Percentiles rank a stretch among this genome's conserved stretches.
These are phyloP conservation scores for Actinia tenebrosa DNA, from an alignment of 64 coral and sea anemone species.

Conservation along the genomic window DNA sequence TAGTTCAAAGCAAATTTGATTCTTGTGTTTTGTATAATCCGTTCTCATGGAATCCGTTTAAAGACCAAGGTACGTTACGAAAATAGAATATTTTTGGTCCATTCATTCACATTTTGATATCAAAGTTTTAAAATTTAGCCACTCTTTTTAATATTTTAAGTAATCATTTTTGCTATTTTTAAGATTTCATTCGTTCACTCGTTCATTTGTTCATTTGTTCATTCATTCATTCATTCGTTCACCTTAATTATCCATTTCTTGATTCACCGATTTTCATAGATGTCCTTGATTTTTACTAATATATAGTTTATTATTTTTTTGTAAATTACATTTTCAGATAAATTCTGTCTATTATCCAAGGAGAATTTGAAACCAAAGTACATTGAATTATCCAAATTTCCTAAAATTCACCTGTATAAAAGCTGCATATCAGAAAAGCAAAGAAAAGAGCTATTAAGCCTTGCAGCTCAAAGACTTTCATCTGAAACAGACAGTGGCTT, in stretches of 20 bases:
- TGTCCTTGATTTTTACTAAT: too few species aligned
- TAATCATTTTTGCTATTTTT: too few species aligned
- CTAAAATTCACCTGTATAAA: constrained; percentile 44
- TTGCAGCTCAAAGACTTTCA: constrained; percentile 55
- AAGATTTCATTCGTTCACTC: too few species aligned
- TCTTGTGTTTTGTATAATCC: neutral
- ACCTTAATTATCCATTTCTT: too few species aligned
- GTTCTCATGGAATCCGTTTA: neutral
- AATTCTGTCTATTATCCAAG: neutral
- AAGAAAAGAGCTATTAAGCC: constrained; percentile 27
- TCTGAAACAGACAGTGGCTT: constrained; percentile 70
- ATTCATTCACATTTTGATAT: neutral
- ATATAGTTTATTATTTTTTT: neutral
- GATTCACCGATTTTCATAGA: neutral
- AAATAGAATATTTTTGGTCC: neutral
- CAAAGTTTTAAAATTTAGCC: neutral
- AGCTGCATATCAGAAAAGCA: constrained; percentile 66
- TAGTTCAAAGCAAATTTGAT: neutral
- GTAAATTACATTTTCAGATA: neutral
- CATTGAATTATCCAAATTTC: constrained; percentile 10
- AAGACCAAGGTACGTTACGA: neutral
- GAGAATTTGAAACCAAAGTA: neutral
- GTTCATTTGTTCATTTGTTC: too few species aligned
- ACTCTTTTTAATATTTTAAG: neutral
- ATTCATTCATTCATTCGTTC: too few species aligned